Evolutionary conservation across 1,140 invertebrate genomes (phyloP), one percentile per base, ranked within the genome.

Genomic region (Drosophila yakuba): DNA sequence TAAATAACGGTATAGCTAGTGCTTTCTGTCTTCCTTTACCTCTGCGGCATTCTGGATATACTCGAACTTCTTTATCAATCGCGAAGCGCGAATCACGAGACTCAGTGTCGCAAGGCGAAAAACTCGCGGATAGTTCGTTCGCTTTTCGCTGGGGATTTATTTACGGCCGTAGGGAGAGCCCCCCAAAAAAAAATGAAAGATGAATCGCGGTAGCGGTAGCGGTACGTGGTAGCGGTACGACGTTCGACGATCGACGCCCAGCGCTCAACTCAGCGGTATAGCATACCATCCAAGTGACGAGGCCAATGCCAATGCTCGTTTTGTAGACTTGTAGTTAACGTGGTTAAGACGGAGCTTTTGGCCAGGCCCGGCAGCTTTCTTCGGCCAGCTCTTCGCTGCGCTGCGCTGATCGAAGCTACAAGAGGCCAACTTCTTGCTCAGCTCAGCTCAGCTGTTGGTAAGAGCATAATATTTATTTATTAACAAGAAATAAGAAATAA

Each of bases 291-390:
- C 2, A 23, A 35, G n/a, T n/a, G 45, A 48, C 67, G 74, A 50
- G 38, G 47, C 68, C 64, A 75, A 50, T 56, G 47, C 68, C 64
- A 75, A 55, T 56, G 58, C 38, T 44, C 48, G 44, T 56, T 48
- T 48, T 75, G 68, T 68, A 60, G 69, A 73, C 45, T 20, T 74
- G 66, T 73, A 76, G 57, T 69, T 81, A 82, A 71, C 71, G 74
- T 83, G 80, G 82, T 76, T 88, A 86, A 86, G 66, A 88, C 77
- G 61, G 77, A 60, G 74, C 76, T 81, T 75, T 67, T 54, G 78
- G 67, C 64, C 32, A n/a, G 78, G 67, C 64, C 32, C 10, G n/a
- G 25, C 25, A 82, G 80, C 74, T 82, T 82, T 82, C 80, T 82
- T 80, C 57, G 64, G 73, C 51, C 57, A 63, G n/a, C 28, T 14